These are phyloP conservation scores for Lacerta bilineata DNA, from an alignment of 2,797 vertebrate species.

Conservation along the genomic window DNA sequence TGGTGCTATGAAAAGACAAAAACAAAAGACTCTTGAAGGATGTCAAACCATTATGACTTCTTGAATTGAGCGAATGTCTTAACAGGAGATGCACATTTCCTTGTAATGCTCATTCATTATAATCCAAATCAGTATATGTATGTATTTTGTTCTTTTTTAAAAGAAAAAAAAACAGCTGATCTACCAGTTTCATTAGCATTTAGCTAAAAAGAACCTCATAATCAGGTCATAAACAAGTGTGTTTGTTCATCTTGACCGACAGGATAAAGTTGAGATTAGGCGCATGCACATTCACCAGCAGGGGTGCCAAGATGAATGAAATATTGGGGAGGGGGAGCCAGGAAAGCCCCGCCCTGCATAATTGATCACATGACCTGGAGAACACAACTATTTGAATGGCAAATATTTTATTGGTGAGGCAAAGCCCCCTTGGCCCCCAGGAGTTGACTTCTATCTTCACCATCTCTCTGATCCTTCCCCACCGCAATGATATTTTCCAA, in stretches of 20 bases:
- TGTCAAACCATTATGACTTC: not conserved
- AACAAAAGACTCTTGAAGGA: not conserved
- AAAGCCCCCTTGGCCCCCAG: no score
- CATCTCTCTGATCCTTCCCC: no score
- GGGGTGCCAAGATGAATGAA: no score
- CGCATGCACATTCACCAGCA: no score
- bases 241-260: not conserved
- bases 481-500: no score
- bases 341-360: no score
- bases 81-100: constrained; percentile 2
- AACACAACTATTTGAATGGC: no score
- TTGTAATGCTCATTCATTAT: not conserved
- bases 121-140: not conserved
- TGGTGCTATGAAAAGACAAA: not conserved
- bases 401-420: no score
- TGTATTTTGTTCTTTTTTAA: not conserved
- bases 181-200: not conserved
- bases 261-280: not conserved
- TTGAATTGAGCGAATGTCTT: not conserved
- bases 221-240: not conserved
- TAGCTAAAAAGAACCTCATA: not conserved
- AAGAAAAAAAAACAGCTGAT: not conserved
- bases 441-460: no score
- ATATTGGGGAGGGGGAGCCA: no score
- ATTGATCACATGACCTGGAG: no score